A percentile compares a stretch with the other conserved stretches of the same genome.
Evolutionary conservation across 1,140 invertebrate genomes (phyloP).

Genomic region (Dendroctonus valens): DNA sequence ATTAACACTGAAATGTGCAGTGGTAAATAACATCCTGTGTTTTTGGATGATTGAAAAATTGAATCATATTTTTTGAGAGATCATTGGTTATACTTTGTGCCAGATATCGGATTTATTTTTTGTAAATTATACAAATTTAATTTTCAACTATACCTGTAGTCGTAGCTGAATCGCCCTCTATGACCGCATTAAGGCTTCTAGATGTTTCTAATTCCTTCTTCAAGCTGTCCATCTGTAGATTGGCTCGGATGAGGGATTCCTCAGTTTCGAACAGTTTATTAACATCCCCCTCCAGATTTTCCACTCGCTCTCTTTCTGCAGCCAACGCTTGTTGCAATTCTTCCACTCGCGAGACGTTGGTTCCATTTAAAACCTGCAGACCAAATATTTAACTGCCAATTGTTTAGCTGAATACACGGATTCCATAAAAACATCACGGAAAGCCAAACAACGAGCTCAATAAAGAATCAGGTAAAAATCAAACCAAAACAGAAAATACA

Average conservation of each 20-base stretch:
- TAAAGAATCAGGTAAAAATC: conserved; percentile 1
- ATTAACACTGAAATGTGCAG: conserved; percentile 27
- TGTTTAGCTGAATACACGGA: too few species aligned
- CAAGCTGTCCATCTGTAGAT: conserved; percentile 47
- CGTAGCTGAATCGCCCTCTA: conserved; percentile 30
- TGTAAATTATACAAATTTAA: too few species aligned
- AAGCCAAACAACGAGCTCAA: too few species aligned
- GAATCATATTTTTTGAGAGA: too few species aligned
- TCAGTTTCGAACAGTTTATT: conserved; percentile 58
- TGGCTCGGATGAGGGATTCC: conserved; percentile 53
- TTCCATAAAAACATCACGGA: too few species aligned
- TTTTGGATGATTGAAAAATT: too few species aligned
- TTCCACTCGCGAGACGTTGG: conserved; percentile 54
- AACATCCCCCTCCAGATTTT: conserved; percentile 55
- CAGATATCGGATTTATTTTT: too few species aligned
- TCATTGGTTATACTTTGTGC: too few species aligned
- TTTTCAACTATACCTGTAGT: conserved; percentile 26
- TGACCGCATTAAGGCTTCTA: conserved; percentile 15
- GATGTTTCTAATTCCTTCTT: conserved; percentile 37
- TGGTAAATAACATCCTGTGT: too few species aligned
- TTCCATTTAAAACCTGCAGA: conserved; percentile 8
- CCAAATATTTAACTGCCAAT: too few species aligned
- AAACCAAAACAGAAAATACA: conserved; percentile 25
- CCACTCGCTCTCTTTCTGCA: conserved; percentile 53
- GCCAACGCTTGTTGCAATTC: conserved; percentile 56